phyloP scores from a whole-genome alignment of 1,140 invertebrate genomes.

The Paramacrobiotus metropolitanus region DNA sequence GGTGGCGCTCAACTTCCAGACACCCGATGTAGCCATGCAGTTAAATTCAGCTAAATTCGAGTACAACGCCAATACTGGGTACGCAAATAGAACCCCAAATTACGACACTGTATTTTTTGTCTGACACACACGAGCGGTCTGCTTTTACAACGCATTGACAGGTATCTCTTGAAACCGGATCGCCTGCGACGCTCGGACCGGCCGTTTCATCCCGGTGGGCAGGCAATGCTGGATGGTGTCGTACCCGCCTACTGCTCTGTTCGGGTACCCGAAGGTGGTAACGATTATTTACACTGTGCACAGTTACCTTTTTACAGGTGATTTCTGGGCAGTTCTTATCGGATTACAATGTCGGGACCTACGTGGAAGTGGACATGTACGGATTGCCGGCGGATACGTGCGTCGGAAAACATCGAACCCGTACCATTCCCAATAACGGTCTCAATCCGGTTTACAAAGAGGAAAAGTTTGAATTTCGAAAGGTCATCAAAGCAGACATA shows the following conservation, averaged over 20 bases:
- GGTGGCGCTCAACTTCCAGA: constrained; percentile 99
- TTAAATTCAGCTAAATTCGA: constrained; percentile 99
- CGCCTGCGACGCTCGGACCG: constrained; percentile 91
- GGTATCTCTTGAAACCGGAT: constrained; percentile 91
- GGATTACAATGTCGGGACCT: constrained; percentile 93
- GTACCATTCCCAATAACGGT: constrained; percentile 83
- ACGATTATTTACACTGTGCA: no score
- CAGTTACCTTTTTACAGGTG: constrained; percentile 38
- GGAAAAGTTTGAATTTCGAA: constrained; percentile 89
- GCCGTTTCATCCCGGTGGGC: constrained; percentile 94
- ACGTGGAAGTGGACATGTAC: constrained; percentile 99
- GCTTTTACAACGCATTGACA: no score
- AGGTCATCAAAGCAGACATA: constrained; percentile 36
- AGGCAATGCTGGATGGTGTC: constrained; percentile 94
- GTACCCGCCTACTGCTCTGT: constrained; percentile 95
- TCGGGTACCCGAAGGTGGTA: no score
- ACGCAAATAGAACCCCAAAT: no score
- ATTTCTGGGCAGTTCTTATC: constrained; percentile 98
- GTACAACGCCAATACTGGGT: constrained; percentile 61
- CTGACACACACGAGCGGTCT: no score
- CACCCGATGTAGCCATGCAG: constrained; percentile 95
- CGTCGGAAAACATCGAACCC: constrained; percentile 83
- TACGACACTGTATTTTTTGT: no score
- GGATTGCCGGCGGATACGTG: constrained; percentile 96
- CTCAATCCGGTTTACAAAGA: constrained; percentile 95